Base-by-base conservation (phyloP, 2,797 vertebrate species). In the Gymnothorax javanicus region DNA sequence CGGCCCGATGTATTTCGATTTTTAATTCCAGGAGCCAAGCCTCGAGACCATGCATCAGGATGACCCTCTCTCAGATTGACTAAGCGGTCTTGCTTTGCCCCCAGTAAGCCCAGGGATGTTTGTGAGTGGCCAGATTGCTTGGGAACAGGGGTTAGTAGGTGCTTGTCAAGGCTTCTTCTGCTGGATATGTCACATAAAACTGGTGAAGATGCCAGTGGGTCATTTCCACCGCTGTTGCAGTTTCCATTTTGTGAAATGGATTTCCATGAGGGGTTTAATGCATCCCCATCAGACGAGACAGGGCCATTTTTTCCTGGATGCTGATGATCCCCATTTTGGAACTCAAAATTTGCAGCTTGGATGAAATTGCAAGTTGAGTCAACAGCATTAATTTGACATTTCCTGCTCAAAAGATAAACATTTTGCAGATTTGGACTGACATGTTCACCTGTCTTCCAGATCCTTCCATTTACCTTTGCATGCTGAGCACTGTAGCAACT, bases 221-320 rank as follows among this genome's bases (percentile, higher is more conserved):
- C 92, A 0, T 83, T 4, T 1, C 84, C 82, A 77, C 83, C 57
- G 81, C 84, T 87, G 15, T 83, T 86, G 73, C 87, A 87, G 43
- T 90, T 92, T 3, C 91, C 88, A 3, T 12, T 73, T 0, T 9
- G 2, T 4, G 58, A 0, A 60, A 85, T 88, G 0, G 59, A 58
- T 0, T 84, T 23, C 52, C 69, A 54, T 25, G 77, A 13, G 0
- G 81, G 88, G 77, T 56, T 87, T 58, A 33, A 1, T 8, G 6
- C 12, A 23, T 89, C 90, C 13, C 87, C 89, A 81, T 93, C 91
- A 77, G 93, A 88, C 94, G 92, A 93, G 0, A 0, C 25, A 8
- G 7, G 0, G 0, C 90, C 91, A 3, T 6, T 87, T 87, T 81
- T 86, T 0, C 62, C 86, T 0, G 88, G 86, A 0, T 88, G 89